These are phyloP conservation scores for Pantherophis vulpinus DNA, from an alignment of 2,797 vertebrate genomes.

Conservation along the genomic window DNA sequence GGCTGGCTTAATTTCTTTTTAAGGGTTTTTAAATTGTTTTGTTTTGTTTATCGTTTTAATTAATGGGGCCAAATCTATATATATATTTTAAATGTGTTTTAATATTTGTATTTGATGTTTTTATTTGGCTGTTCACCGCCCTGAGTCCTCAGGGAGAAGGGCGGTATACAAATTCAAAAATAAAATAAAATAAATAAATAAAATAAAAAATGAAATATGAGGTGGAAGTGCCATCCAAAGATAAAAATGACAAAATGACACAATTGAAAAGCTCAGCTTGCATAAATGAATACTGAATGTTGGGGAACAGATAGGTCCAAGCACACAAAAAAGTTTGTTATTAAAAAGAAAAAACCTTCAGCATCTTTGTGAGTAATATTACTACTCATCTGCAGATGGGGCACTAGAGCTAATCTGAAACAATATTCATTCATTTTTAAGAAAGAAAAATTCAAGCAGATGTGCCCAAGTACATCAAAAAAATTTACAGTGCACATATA, in stretches of 20 bases:
- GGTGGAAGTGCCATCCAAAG: not conserved
- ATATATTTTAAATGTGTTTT: no score
- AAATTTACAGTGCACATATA: not conserved
- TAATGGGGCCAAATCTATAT: no score
- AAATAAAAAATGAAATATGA: constrained; percentile 8
- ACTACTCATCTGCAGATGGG: constrained; percentile 6
- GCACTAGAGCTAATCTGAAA: constrained; percentile 17
- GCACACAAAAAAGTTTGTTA: not conserved
- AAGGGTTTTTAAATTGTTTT: no score
- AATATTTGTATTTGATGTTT: no score
- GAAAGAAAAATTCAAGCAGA: not conserved
- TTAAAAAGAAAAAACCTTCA: not conserved
- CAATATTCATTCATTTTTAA: not conserved
- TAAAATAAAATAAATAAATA: no score
- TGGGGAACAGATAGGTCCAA: not conserved
- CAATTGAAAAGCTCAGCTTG: not conserved
- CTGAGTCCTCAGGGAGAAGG: no score
- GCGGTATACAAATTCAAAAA: no score
- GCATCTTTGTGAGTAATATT: not conserved
- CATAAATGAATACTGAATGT: not conserved
- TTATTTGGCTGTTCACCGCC: no score
- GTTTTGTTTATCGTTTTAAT: no score
- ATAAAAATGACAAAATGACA: not conserved
- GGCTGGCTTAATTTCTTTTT: no score
- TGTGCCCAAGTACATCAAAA: not conserved